Evolutionary conservation across 2,888 invertebrate genomes (phyloP).

Genomic region (Drosophila mercatorum): DNA sequence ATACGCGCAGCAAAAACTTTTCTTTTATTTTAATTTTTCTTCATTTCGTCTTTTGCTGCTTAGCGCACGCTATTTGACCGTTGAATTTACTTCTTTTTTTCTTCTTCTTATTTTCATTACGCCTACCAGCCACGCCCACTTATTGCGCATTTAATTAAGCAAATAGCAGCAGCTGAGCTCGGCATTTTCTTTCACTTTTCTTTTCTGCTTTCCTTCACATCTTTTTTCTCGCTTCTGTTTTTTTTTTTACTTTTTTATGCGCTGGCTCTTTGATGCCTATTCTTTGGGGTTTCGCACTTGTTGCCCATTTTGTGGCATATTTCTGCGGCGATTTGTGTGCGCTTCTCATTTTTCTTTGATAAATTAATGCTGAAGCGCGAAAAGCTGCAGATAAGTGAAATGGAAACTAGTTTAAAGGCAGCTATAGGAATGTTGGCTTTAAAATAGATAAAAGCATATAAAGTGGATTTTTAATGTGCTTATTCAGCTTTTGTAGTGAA

Average conservation of each 20-base stretch:
- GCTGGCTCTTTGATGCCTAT: slow-evolving; percentile 50
- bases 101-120: slow-evolving; percentile 13
- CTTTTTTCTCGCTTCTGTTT: slow-evolving; percentile 13
- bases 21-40: slow-evolving; percentile 29
- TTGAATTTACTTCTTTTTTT: slow-evolving; percentile 31
- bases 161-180: slow-evolving; percentile 65
- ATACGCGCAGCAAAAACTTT: slow-evolving; percentile 40
- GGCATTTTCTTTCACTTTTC: slow-evolving; percentile 21
- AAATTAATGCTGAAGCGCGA: neutral
- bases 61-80: slow-evolving; percentile 51
- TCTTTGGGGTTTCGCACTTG: slow-evolving; percentile 53
- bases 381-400: neutral
- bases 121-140: slow-evolving; percentile 36
- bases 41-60: slow-evolving; percentile 36
- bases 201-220: neutral
- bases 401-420: neutral
- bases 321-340: slow-evolving; percentile 20
- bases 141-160: slow-evolving; percentile 71
- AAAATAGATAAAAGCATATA: neutral
- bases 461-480: neutral
- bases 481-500: neutral
- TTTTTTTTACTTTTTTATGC: slow-evolving; percentile 17
- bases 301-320: slow-evolving; percentile 56
- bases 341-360: neutral
- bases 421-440: neutral